Evolutionary conservation across 2,113 vertebrate species (phyloP).

Genomic region (Danio rerio): GRCz12tu NC_133185.1:49311501-49312000

Average conservation of each 20-base stretch:
- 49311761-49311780: neutral
- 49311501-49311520: slow-evolving; percentile 4
- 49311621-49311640: neutral
- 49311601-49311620: slow-evolving; percentile 28
- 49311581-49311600: slow-evolving; percentile 41
- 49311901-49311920: slow-evolving; percentile 26
- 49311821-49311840: too few relatives aligned
- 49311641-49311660: neutral
- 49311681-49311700: neutral
- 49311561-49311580: slow-evolving; percentile 19
- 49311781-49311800: neutral
- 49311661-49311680: slow-evolving; percentile 13
- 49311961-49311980: slow-evolving; percentile 7
- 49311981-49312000: neutral
- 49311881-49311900: slow-evolving; percentile 39
- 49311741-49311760: neutral
- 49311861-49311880: neutral
- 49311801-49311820: too few relatives aligned
- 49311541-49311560: neutral
- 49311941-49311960: slow-evolving; percentile 6
- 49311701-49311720: slow-evolving; percentile 41
- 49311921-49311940: neutral
- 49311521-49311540: neutral
- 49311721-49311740: neutral
- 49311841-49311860: too few relatives aligned